Evolutionary conservation across 2,888 invertebrate genomes (phyloP), one percentile per base, ranked within the genome.

Genomic region (Ethmia dodecea): DNA sequence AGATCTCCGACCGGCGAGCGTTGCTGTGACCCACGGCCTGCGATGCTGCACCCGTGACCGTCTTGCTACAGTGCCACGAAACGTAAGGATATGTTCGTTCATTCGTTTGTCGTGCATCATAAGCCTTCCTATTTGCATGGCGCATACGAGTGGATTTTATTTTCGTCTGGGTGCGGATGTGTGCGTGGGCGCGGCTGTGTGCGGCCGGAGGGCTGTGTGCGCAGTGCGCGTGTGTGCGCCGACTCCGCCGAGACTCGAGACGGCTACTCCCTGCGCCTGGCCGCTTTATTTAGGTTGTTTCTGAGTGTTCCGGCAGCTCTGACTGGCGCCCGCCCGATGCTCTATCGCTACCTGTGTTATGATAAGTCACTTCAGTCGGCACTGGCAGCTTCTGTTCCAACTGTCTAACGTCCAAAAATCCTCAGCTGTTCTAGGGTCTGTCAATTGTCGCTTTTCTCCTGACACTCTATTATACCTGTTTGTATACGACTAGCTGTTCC

Each of bases 101-200:
- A 73, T 74, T 76, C 69, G 54, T 63, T 63, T 63, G 67, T 54
- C 71, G 71, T 75, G 69, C 62, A 65, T 68, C 64, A 58, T 63
- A 68, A 68, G 73, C 66, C 80, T 81, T 81, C 79, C 79, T 80
- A 83, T 83, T 84, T 79, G 84, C 84, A 83, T 80, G 79, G 81
- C 81, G 76, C 77, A 83, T 81, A 78, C 79, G 75, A 81, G 79
- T 79, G 77, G 69, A 80, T 83, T 81, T 84, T 86, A 86, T 86
- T 86, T 86, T 84, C 75, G 84, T 84, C 83, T 83, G 77, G 75
- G 55, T 55, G 60, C 52, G 58, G 55, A 48, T 69, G 77, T 80
- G 80, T 79, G 80, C 60, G 80, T 74, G 66, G 45, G 47, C 44
- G 55, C 49, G 56, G 49, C 40, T 59, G 73, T 67, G 68, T 53